Evolutionary conservation across 2,888 invertebrate species (phyloP).

Genomic region (Protonemura montana): DNA sequence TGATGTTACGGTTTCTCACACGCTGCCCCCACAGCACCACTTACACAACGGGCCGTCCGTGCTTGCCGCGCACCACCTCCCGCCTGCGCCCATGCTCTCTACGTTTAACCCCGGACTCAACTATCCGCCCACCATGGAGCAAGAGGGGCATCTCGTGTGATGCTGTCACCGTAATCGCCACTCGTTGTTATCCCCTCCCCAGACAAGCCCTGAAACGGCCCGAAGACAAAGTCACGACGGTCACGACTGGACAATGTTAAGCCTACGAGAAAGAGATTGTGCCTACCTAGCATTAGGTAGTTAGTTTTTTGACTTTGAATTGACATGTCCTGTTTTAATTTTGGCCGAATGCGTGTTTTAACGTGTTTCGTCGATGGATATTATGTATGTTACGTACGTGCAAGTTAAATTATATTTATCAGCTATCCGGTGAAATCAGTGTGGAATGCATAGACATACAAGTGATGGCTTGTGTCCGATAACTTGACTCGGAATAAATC

Average conservation of each 20-base stretch:
- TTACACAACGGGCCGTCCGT: conserved; percentile 43
- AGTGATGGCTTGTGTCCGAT: not conserved
- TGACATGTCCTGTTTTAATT: not conserved
- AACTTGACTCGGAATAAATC: not conserved
- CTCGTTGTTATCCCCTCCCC: conserved; percentile 20
- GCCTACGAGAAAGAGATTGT: not conserved
- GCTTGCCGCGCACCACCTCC: conserved; percentile 39
- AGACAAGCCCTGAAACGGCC: too few species aligned
- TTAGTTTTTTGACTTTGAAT: not conserved
- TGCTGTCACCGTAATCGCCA: conserved; percentile 24
- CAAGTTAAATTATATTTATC: not conserved
- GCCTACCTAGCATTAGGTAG: not conserved
- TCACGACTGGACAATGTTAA: not conserved
- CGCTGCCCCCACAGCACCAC: conserved; percentile 51
- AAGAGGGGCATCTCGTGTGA: conserved; percentile 56
- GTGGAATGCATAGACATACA: not conserved
- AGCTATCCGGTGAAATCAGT: not conserved
- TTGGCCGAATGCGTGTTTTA: conserved; percentile 22
- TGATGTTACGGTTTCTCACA: conserved; percentile 65
- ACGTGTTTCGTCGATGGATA: not conserved
- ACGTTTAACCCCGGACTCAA: conserved; percentile 56
- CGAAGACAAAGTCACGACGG: not conserved
- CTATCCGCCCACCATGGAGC: conserved; percentile 53
- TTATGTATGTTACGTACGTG: not conserved
- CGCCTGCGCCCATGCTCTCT: conserved; percentile 53